Conservation (phyloP, 2,797 vertebrate genomes). For the Parauchenoglanis punctatus region DNA sequence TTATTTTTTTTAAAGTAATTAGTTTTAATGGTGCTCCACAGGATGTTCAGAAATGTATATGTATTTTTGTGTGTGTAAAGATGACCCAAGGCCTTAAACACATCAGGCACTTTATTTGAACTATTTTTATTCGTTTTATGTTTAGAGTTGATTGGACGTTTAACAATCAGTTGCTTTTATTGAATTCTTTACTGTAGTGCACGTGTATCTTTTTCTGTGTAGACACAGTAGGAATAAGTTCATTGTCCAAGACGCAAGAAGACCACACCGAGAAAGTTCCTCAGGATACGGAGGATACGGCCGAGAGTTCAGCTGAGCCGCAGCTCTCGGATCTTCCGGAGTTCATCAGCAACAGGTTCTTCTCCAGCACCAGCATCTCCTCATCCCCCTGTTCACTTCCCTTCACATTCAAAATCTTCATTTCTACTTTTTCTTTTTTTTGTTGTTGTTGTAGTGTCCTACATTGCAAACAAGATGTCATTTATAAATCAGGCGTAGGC, state of each 20-base stretch:
- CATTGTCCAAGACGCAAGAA: conserved; percentile 1
- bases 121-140: background rate
- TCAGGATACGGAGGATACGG: conserved; percentile 41
- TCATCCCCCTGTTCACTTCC: background rate
- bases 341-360: conserved; percentile 33
- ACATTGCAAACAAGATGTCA: too few species aligned
- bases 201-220: conserved; percentile 40
- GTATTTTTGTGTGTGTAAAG: too few species aligned
- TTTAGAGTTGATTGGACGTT: background rate
- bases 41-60: background rate
- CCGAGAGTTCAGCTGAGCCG: conserved; percentile 59
- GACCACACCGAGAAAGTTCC: background rate
- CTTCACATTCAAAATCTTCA: background rate
- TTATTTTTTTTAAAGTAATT: background rate
- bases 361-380: background rate
- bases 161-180: background rate
- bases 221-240: conserved; percentile 32
- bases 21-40: background rate
- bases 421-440: background rate
- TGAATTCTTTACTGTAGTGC: conserved; percentile 25
- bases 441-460: background rate
- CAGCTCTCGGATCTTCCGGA: conserved; percentile 38
- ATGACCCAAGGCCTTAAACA: background rate
- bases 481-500: background rate
- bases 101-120: background rate